phyloP scores from a whole-genome alignment of 2,888 invertebrate species.

The Polyommatus icarus region DNA sequence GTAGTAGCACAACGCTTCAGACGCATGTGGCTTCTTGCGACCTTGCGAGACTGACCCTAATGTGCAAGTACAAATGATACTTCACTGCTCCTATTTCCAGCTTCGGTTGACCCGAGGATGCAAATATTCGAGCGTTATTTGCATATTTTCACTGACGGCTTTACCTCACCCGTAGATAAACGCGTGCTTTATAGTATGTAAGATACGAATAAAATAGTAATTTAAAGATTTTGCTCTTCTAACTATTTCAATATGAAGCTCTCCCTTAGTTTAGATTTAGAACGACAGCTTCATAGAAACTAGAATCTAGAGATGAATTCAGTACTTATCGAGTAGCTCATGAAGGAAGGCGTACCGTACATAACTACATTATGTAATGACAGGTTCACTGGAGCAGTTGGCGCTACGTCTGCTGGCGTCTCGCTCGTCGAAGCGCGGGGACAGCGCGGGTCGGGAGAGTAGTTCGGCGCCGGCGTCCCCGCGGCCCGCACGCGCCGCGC shows the following conservation, averaged over 20 bases:
- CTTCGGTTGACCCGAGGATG: not conserved
- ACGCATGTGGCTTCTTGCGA: conserved; percentile 37
- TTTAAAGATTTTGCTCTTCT: not conserved
- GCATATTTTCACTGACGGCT: conserved; percentile 2
- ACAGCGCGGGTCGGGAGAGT: conserved; percentile 49
- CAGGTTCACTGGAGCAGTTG: conserved; percentile 72
- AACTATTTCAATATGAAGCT: not conserved
- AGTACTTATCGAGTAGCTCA: not conserved
- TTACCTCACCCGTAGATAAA: conserved; percentile 30
- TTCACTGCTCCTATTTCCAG: not conserved
- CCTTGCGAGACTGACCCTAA: conserved; percentile 1
- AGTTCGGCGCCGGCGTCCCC: conserved; percentile 77
- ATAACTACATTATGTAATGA: not conserved
- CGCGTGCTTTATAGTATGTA: conserved; percentile 22
- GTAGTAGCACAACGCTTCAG: conserved; percentile 42
- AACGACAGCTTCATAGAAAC: not conserved
- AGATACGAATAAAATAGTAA: not conserved
- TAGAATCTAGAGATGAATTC: not conserved
- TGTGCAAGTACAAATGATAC: not conserved
- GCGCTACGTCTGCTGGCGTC: conserved; percentile 68
- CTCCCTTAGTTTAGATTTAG: not conserved
- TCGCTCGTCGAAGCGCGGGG: conserved; percentile 44
- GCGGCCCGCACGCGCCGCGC: conserved; percentile 86
- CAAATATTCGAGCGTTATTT: not conserved
- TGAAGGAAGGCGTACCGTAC: not conserved